Base-by-base conservation (phyloP, 2,888 invertebrate species). In the Coecobrya sp. region DNA sequence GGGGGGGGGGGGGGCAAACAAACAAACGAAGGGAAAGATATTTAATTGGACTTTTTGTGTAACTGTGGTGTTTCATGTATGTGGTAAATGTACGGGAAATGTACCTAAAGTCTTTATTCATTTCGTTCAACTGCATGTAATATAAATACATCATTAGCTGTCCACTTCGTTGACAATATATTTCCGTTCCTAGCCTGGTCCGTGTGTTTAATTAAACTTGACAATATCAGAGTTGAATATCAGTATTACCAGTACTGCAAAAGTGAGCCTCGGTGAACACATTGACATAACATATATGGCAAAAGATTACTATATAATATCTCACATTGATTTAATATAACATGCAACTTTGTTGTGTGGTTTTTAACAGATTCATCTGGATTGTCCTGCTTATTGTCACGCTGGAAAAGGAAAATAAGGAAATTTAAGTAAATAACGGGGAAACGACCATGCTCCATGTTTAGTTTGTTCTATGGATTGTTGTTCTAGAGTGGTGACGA, bases 291-390 rank as follows among this genome's bases (percentile, higher is more conserved):
- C 42, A 10, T 42, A 4, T 42, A 10, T 49, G 49, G 10, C 49
- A 49, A 79, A 79, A 52, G 27, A 49, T 52, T 79, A 76, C 76
- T n/a, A n/a, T n/a, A n/a, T n/a, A n/a, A n/a, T n/a, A n/a, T n/a
- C 25, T 76, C 52, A 49, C 79, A 79, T 52, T 79, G 52, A 52
- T 79, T 76, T 79, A 52, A 79, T 27, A 52, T 25, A 49, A 13
- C 79, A 52, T 79, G 52, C 52, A 27, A 52, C 16, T 52, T 27
- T 79, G 10, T 25, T 49, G 10, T 79, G 79, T 76, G 79, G 52
- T 79, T 79, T 79, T 79, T 79, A 52, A 79, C 79, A 79, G 79
- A 79, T 79, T 52, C 79, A 27, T 79, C 42, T 36, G 3, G 7
- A 45, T 19, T 45, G 4, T 19, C 52, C 79, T 7, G 79, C 27